Evolutionary conservation across 1,140 invertebrate genomes (phyloP).

Genomic region (Drosophila tani): DNA sequence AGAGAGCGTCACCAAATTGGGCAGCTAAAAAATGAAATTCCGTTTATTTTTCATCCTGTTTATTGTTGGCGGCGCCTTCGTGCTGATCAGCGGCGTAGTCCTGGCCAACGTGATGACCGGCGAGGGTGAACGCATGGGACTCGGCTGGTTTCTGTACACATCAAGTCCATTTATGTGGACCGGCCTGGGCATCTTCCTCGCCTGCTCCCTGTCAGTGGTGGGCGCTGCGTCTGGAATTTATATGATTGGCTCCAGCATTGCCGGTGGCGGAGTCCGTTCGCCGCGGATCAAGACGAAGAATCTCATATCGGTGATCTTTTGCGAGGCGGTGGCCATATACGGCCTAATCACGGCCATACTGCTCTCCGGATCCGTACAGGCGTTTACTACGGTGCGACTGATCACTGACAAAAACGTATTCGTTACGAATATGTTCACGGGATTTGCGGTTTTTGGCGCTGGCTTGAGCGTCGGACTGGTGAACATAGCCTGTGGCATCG

Average conservation of each 20-base stretch:
- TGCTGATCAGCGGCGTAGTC: conserved; percentile 85
- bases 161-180: conserved; percentile 97
- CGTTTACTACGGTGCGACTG: conserved; percentile 78
- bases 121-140: conserved; percentile 93
- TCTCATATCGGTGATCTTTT: conserved; percentile 99
- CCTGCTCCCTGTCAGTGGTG: conserved; percentile 97
- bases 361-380: conserved; percentile 91
- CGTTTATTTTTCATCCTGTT: conserved; percentile 12
- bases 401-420: conserved; percentile 68
- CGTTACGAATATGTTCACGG: conserved; percentile 89
- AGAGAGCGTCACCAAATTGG: too few relatives aligned
- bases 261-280: conserved; percentile 99
- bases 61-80: conserved; percentile 84
- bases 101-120: conserved; percentile 93
- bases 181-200: conserved; percentile 94
- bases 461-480: conserved; percentile 96
- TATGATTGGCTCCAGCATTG: conserved; percentile 97
- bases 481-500: conserved; percentile 97
- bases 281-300: conserved; percentile 99
- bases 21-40: conserved; percentile 36
- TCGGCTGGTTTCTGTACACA: conserved; percentile 94
- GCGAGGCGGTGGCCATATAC: conserved; percentile 99
- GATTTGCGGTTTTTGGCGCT: conserved; percentile 97
- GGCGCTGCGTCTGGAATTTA: conserved; percentile 99
- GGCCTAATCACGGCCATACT: conserved; percentile 99